Evolutionary conservation across 2,888 invertebrate genomes (phyloP), one percentile per base, ranked within the genome.

Genomic region (Lordiphosa andalusiaca): DNA sequence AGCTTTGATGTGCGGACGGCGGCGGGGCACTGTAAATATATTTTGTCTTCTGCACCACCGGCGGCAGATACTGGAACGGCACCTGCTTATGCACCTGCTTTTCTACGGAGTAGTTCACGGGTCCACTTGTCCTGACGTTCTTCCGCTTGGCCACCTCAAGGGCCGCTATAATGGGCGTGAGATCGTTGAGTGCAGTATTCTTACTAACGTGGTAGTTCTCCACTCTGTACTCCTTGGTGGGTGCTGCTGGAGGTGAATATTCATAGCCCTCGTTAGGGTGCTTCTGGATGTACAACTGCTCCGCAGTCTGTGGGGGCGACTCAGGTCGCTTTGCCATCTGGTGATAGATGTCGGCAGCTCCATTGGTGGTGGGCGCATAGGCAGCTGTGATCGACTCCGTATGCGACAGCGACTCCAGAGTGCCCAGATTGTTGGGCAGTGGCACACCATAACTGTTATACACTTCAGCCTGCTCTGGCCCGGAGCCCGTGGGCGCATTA

Each of bases 381-480:
- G 88, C 89, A 0, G 90, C 88, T 0, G 89, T 88, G 53, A 90
- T 85, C 23, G 89, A 86, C 60, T 89, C 86, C 2, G 87, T 86
- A 53, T 89, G 89, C 4, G 89, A 87, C 4, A 89, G 54, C 0
- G 89, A 86, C 40, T 88, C 87, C 47, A 89, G 53, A 39, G 82
- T 85, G 33, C 88, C 86, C 51, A 88, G 63, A 59, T 87, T 71
- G 16, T 75, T 70, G 6, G 86, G 84, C 57, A 87, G 42, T 0
- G 87, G 85, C 6, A 76, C 68, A 0, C 75, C 68, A 13, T 87
- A 85, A n/a, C 73, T 71, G 4, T 80, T 71, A 36, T 68, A 77
- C 0, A 83, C 25, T 30, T 83, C 81, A 0, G 82, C 78, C 10
- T 85, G 80, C 33, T 85, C 78, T 38, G 61, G 39, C 1, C 64